Evolutionary conservation across 2,888 invertebrate species (phyloP), one percentile per base, ranked within the genome.

Genomic region (Orthonychiurus folsomi): DNA sequence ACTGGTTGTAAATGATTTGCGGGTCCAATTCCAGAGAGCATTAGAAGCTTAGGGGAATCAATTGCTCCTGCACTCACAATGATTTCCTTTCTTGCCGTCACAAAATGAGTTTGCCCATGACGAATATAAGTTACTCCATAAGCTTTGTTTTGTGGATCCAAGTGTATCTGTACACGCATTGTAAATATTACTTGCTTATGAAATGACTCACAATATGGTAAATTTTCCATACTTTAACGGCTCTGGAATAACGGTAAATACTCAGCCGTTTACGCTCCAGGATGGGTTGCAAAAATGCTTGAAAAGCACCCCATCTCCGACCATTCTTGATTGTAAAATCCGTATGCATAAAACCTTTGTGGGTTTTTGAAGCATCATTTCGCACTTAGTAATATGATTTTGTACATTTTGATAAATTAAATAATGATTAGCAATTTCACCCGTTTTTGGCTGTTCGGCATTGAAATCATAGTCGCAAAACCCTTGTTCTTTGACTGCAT

Each of bases 401-500:
- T n/a, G n/a, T n/a, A n/a, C n/a, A n/a, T n/a, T n/a, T n/a, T n/a
- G n/a, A n/a, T n/a, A n/a, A n/a, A n/a, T n/a, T n/a, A n/a, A n/a
- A n/a, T n/a, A n/a, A n/a, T n/a, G n/a, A n/a, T n/a, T n/a, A n/a
- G n/a, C n/a, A n/a, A n/a, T n/a, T n/a, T n/a, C n/a, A n/a, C n/a
- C n/a, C n/a, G n/a, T n/a, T n/a, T n/a, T n/a, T n/a, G n/a, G n/a
- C n/a, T 37, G 12, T n/a, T 63, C 65, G 9, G 63, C 55, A 26
- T 66, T 59, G 18, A 63, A 47, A 47, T 66, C 66, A 9, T 64
- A 66, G 9, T 58, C 54, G 0, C 57, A 53, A 12, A 60, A 50
- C 1, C 59, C 61, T 21, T 56, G 56, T 52, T 68, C 68, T 2
- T 20, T 25, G 15, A 68, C 50, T 1, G 66, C 66, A 18, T 63